Base-by-base conservation (phyloP, 2,888 invertebrate genomes). In the Cerastoderma edule region DNA sequence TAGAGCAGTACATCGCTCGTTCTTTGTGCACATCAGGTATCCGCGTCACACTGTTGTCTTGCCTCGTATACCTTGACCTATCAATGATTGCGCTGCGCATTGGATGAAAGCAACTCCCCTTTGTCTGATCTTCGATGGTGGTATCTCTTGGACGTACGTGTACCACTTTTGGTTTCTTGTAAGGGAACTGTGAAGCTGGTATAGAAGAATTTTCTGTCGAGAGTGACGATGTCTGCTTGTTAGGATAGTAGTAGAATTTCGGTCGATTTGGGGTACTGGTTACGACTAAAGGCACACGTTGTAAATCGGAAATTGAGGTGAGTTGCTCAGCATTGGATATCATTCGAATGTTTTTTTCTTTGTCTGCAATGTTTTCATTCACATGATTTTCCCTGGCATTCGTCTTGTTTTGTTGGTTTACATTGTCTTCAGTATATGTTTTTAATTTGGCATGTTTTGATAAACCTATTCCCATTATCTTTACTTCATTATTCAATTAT, bases 81-180 rank as follows among this genome's bases (percentile, higher is more conserved):
- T 60, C 60, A 60, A 39, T n/a, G 1, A 33, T n/a, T 1, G 33
- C 5, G 8, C 60, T 39, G 16, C 24, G 39, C 10, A 39, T 0
- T 10, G 35, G 60, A 24, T 50, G 50, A n/a, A 46, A 16, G 16
- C 28, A 27, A 13, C 10, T 46, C 8, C 19, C 46, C 2, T 39
- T 33, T 46, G 16, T 24, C 3, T 35, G 22, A 33, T 48, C 39
- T n/a, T 76, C 68, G 33, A 35, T 6, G 0, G 30, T 33, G 19
- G 64, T 64, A 19, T 60, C 39, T 24, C 60, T 35, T 35, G 64
- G 77, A 4, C 72, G 33, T 1, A 81, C 78, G 2, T 48, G 24
- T 3, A 81, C 72, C n/a, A 65, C 75, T 50, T 81, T 81, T n/a
- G 78, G 75, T 64, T 66, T 74, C 16, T 44, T 64, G 32, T 67